These are phyloP conservation scores for Notolepis coatsorum DNA, from an alignment of 2,797 vertebrate species.

Conservation along the genomic window DNA sequence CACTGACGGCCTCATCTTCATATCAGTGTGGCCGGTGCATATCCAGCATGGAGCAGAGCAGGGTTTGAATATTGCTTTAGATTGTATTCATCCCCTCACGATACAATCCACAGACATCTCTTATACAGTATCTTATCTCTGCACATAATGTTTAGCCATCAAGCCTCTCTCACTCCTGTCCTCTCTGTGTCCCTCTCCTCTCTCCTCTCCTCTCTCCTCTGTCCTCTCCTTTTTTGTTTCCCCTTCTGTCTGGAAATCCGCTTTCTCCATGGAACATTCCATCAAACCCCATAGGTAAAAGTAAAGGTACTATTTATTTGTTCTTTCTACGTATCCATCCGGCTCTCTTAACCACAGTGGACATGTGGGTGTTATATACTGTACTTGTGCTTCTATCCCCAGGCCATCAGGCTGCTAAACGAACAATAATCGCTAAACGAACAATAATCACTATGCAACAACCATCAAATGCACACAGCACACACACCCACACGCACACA, in stretches of 20 bases:
- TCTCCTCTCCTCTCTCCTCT: slow-evolving; percentile 88
- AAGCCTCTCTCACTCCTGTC: slow-evolving; percentile 72
- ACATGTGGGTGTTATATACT: slow-evolving; percentile 61
- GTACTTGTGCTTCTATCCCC: too few relatives aligned
- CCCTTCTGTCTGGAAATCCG: slow-evolving; percentile 90
- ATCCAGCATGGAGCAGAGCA: slow-evolving; percentile 47
- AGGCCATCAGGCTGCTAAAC: too few relatives aligned
- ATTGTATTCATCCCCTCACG: slow-evolving; percentile 27
- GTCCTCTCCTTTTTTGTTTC: slow-evolving; percentile 82
- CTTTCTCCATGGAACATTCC: slow-evolving; percentile 99
- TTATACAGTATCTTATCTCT: slow-evolving; percentile 18
- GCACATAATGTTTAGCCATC: slow-evolving; percentile 55
- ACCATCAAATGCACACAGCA: too few relatives aligned
- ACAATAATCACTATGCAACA: too few relatives aligned
- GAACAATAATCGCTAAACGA: too few relatives aligned
- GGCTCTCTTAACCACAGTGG: slow-evolving; percentile 32
- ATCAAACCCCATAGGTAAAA: slow-evolving; percentile 99
- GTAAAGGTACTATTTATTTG: slow-evolving; percentile 92
- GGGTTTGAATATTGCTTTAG: slow-evolving; percentile 23
- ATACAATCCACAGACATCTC: slow-evolving; percentile 55
- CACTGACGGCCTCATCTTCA: slow-evolving; percentile 23
- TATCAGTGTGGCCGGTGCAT: slow-evolving; percentile 35
- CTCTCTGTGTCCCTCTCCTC: slow-evolving; percentile 76
- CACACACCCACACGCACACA: too few relatives aligned
- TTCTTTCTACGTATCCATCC: slow-evolving; percentile 47